phyloP scores from a whole-genome alignment of 2,113 vertebrate genomes.

The Sapayoa aenigma region DNA sequence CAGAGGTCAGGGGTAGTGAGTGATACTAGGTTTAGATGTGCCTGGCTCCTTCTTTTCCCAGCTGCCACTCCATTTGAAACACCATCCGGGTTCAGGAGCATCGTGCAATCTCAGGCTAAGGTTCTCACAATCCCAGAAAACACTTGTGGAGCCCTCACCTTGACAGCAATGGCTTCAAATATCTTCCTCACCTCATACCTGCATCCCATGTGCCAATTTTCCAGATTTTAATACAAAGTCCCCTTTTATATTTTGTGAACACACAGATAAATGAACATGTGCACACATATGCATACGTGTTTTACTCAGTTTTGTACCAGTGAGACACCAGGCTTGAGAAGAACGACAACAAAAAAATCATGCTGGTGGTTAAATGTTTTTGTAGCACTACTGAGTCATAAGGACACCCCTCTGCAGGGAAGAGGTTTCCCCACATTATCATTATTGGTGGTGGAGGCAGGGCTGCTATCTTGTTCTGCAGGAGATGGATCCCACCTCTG shows the following conservation, averaged over 20 bases:
- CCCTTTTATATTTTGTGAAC: not conserved
- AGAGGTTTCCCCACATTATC: not conserved
- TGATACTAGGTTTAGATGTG: not conserved
- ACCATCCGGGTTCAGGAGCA: not conserved
- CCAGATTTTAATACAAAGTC: not conserved
- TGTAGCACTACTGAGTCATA: not conserved
- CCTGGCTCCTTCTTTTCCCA: not conserved
- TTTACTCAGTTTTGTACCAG: not conserved
- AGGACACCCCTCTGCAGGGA: not conserved
- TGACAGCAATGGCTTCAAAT: not conserved
- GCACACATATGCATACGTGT: fast-evolving
- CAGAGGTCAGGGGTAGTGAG: not conserved
- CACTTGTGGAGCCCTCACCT: not conserved
- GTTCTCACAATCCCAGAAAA: not conserved
- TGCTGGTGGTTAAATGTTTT: not conserved
- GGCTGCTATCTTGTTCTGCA: not conserved
- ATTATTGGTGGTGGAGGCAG: not conserved
- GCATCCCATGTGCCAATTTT: not conserved
- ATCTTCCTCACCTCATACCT: not conserved
- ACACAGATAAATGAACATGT: not conserved
- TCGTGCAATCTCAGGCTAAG: not conserved
- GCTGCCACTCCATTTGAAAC: not conserved
- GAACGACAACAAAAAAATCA: not conserved
- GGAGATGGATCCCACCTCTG: not conserved
- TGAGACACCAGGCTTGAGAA: fast-evolving